Evolutionary conservation across 2,797 vertebrate species (phyloP), one percentile per base, ranked within the genome.

Genomic region (Myiotriccus ornatus): DNA sequence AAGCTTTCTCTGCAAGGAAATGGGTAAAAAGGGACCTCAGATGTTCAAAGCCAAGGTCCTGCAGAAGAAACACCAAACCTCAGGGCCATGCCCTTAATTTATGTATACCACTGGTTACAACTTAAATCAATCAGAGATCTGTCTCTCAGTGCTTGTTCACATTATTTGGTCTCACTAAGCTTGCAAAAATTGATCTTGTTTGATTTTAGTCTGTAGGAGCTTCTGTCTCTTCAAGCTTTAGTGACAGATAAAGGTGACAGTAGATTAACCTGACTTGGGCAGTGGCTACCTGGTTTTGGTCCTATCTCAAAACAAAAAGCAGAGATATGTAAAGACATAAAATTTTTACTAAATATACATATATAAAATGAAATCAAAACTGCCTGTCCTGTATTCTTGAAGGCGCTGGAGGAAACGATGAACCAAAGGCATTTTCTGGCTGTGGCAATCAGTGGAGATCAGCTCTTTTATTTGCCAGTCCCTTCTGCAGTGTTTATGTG

Each of bases 1-100:
- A 97, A 97, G 89, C 57, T 76, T 90, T 95, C 68, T 43, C 68
- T 79, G 59, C 89, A 86, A 96, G 92, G 93, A 94, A 96, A 94
- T 94, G 88, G 82, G 83, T 89, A 91, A 93, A 93, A 62, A 87
- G 47, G 64, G 88, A 94, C 59, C 86, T 95, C 63, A 80, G 94
- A 74, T 74, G 47, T 96, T 97, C 96, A 96, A 62, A 96, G 84
- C 76, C 74, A 25, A 92, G 68, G 41, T 80, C 46, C 67, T 75
- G 15, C 71, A 92, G 76, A 85, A 85, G 89, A 94, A 87, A 86
- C 41, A 35, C 7, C 39, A 77, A 64, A 70, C 27, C 22, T 85
- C 59, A 71, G 74, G 37, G 39, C 52, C 12, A 5, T 87, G 68
- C 12, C 63, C n/a, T 64, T 89, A 47, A 76, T 88, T 94, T 88